These are phyloP conservation scores for Drosophila diplacantha DNA, from an alignment of 2,888 invertebrate species.

Conservation along the genomic window DNA sequence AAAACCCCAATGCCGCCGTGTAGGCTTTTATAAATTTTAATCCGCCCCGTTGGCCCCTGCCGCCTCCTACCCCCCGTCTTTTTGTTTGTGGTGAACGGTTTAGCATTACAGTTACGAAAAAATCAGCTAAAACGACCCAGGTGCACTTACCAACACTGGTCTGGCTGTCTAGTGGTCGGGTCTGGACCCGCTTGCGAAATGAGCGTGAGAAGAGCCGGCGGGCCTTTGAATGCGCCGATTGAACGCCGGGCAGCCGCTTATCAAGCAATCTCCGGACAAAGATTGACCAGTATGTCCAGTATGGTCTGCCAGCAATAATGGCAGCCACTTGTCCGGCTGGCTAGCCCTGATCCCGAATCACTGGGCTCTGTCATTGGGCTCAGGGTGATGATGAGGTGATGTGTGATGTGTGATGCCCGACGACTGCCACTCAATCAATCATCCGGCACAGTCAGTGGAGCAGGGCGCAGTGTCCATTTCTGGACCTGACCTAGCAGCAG, in stretches of 20 bases:
- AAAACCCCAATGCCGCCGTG: conserved; percentile 49
- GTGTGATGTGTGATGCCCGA: conserved; percentile 23
- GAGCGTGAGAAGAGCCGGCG: conserved; percentile 44
- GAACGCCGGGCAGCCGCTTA: conserved; percentile 47
- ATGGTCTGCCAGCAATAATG: conserved; percentile 21
- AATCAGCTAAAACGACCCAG: conserved; percentile 8
- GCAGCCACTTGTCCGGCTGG: conserved; percentile 25
- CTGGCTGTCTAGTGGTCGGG: conserved; percentile 27
- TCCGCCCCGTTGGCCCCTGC: conserved; percentile 27
- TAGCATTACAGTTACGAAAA: conserved; percentile 61
- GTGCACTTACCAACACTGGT: conserved; percentile 62
- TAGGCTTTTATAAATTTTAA: conserved; percentile 66
- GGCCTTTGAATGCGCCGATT: conserved; percentile 42
- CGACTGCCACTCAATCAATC: conserved; percentile 25
- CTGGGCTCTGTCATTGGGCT: conserved; percentile 38
- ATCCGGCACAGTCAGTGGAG: conserved; percentile 42
- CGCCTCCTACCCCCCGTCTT: background rate
- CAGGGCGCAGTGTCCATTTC: conserved; percentile 44
- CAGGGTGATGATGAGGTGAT: conserved; percentile 46
- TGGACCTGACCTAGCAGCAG: conserved; percentile 33
- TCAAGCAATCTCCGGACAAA: conserved; percentile 53
- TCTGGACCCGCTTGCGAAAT: conserved; percentile 40
- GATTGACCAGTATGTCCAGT: conserved; percentile 34
- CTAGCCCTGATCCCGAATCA: conserved; percentile 47
- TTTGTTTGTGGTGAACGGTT: conserved; percentile 64